phyloP scores from a whole-genome alignment of 2,888 invertebrate genomes.

The Leucophenga maculata region DNA sequence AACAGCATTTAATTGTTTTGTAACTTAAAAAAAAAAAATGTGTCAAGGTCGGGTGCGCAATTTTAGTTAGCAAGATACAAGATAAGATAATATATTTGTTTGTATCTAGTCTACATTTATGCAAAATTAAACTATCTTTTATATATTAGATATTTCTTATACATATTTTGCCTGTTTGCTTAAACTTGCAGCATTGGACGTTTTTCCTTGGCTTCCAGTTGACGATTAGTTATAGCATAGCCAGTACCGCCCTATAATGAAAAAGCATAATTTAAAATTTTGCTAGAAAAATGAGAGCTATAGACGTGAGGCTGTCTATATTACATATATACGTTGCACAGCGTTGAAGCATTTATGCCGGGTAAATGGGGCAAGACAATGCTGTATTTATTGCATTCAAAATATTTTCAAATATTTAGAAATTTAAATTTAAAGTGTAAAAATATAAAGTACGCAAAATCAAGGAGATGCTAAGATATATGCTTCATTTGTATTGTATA shows the following conservation, averaged over 20 bases:
- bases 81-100: conserved; percentile 7
- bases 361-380: too few species aligned
- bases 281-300: conserved; percentile 5
- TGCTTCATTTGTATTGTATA: too few species aligned
- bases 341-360: too few species aligned
- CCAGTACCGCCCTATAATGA: conserved; percentile 90
- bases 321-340: too few species aligned
- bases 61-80: background rate
- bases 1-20: conserved; percentile 14
- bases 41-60: conserved; percentile 34
- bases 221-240: conserved; percentile 88
- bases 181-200: conserved; percentile 88
- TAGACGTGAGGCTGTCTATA: too few species aligned
- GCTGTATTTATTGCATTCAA: too few species aligned
- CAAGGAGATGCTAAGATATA: too few species aligned
- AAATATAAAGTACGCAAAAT: too few species aligned
- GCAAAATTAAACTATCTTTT: background rate
- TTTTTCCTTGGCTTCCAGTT: conserved; percentile 86
- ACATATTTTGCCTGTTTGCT: conserved; percentile 39
- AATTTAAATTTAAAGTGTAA: too few species aligned
- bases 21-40: conserved; percentile 23
- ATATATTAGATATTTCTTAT: background rate
- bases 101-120: too few species aligned
- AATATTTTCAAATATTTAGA: too few species aligned
- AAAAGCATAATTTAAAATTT: conserved; percentile 26